These are phyloP conservation scores for Drosophila neotestacea DNA, from an alignment of 2,888 invertebrate genomes.

Conservation along the genomic window DNA sequence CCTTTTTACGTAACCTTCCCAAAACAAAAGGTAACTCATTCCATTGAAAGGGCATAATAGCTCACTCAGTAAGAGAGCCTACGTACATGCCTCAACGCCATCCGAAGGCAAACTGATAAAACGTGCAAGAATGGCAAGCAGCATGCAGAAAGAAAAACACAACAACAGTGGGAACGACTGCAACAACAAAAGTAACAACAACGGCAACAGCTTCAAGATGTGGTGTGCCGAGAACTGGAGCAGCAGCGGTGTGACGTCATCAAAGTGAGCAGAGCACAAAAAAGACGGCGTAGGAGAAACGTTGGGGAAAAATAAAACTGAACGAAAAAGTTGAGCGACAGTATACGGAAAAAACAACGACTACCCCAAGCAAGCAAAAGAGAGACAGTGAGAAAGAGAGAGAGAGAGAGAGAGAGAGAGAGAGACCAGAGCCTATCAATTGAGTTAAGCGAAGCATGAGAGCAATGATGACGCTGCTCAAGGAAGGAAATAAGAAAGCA, in stretches of 20 bases:
- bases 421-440: constrained; percentile 38
- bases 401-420: constrained; percentile 25
- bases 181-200: constrained; percentile 24
- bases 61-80: constrained; percentile 37
- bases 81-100: constrained; percentile 70
- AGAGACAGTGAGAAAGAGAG: constrained; percentile 18
- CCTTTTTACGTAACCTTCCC: constrained; percentile 48
- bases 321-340: constrained; percentile 66
- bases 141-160: constrained; percentile 34
- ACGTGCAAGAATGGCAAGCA: constrained; percentile 75
- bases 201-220: constrained; percentile 45
- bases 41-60: constrained; percentile 16
- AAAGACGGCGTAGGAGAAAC: constrained; percentile 46
- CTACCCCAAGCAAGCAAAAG: constrained; percentile 39
- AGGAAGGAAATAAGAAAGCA: constrained; percentile 52
- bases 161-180: constrained; percentile 17
- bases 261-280: constrained; percentile 38
- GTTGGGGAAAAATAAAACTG: constrained; percentile 76
- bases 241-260: constrained; percentile 72
- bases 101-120: constrained; percentile 74
- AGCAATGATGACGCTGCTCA: constrained; percentile 41
- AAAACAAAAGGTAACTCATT: constrained; percentile 13
- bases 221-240: constrained; percentile 73
- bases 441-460: constrained; percentile 56
- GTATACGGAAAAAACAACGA: constrained; percentile 33